A percentile compares a stretch with the other conserved stretches of the same genome.
Evolutionary conservation across 2,113 vertebrate genomes (phyloP).

Genomic region (Alethe diademata): DNA sequence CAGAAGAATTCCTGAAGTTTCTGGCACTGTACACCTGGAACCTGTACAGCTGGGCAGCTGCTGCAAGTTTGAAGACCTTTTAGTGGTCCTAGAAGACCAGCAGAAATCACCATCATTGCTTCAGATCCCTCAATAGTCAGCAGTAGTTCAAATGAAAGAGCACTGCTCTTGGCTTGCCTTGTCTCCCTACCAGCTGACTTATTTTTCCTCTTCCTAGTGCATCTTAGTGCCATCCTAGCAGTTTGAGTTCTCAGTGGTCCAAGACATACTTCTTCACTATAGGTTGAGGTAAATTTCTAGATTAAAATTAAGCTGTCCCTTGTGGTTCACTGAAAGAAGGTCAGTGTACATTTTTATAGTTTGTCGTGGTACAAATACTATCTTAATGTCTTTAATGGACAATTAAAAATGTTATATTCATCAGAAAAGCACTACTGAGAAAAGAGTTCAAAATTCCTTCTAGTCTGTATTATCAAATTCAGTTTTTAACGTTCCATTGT

Average conservation of each 20-base stretch:
- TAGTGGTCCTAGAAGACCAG: not conserved
- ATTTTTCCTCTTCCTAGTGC: not conserved
- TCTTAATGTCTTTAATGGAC: not conserved
- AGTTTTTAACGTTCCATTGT: not conserved
- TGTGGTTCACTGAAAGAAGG: not conserved
- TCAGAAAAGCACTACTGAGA: not conserved
- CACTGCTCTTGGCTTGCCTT: not conserved
- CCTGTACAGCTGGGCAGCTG: not conserved
- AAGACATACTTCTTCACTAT: rapidly evolving
- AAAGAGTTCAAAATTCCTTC: not conserved
- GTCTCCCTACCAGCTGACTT: not conserved
- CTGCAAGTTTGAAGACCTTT: not conserved
- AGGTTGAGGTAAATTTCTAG: not conserved
- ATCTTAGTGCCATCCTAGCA: too few species aligned
- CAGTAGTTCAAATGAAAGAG: not conserved
- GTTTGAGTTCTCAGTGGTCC: not conserved
- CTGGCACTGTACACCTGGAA: not conserved
- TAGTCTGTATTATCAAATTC: not conserved
- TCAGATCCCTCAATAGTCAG: not conserved
- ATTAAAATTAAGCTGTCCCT: not conserved
- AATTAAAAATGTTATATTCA: not conserved
- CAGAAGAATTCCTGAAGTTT: not conserved
- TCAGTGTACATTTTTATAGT: not conserved
- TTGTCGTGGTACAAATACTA: not conserved
- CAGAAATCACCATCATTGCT: not conserved